Conservation (phyloP, 1,140 invertebrate species). For the Mesaphorura yosii region DNA sequence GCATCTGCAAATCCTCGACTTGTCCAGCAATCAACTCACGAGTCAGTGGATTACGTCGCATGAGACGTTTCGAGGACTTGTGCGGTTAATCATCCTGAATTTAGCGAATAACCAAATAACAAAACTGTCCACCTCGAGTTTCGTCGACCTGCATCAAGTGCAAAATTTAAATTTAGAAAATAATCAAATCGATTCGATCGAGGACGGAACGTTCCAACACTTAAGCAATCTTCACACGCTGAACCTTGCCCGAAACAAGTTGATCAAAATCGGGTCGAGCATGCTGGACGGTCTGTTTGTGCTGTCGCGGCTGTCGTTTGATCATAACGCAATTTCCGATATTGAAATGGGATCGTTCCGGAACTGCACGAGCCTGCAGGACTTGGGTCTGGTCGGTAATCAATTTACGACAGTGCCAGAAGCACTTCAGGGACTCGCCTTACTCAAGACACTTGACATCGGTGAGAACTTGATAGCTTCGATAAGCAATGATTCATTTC, state of each 20-base stretch:
- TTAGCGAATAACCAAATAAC: constrained; percentile 71
- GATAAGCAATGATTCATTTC: constrained; percentile 68
- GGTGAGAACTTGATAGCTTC: constrained; percentile 72
- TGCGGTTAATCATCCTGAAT: constrained; percentile 69
- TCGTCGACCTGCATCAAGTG: constrained; percentile 73
- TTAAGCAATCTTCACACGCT: constrained; percentile 75
- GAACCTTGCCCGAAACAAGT: constrained; percentile 68
- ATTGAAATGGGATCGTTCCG: constrained; percentile 72
- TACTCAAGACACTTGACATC: constrained; percentile 64
- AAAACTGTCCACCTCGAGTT: constrained; percentile 65
- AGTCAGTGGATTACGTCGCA: constrained; percentile 63
- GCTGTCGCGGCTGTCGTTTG: constrained; percentile 66
- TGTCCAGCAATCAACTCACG: constrained; percentile 63
- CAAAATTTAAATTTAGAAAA: constrained; percentile 76
- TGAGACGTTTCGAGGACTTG: constrained; percentile 58
- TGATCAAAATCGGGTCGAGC: constrained; percentile 64
- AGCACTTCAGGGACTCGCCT: constrained; percentile 45
- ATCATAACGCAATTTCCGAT: constrained; percentile 69
- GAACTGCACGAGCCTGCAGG: constrained; percentile 60
- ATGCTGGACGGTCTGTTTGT: constrained; percentile 75
- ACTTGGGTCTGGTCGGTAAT: constrained; percentile 77
- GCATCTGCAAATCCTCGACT: constrained; percentile 61
- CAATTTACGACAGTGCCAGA: constrained; percentile 62
- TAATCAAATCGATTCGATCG: constrained; percentile 72
- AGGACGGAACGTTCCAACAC: constrained; percentile 71